phyloP scores from a whole-genome alignment of 2,797 vertebrate genomes.

The Salarias fasciatus region DNA sequence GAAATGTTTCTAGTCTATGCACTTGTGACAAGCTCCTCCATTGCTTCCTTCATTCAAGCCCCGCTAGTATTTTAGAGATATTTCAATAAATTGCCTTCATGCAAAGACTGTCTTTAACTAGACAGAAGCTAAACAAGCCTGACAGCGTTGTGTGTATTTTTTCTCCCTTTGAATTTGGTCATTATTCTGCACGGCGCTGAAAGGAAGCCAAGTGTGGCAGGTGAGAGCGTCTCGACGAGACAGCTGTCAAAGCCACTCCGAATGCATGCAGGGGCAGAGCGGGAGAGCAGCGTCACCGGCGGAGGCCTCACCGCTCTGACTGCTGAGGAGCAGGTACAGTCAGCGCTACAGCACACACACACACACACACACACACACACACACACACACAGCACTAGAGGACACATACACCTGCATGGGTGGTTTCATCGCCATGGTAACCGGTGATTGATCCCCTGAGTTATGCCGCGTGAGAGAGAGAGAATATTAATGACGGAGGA shows the following conservation, averaged over 20 bases:
- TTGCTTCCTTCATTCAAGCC: constrained; percentile 10
- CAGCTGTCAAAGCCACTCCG: constrained; percentile 70
- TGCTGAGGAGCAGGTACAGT: constrained; percentile 57
- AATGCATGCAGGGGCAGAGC: constrained; percentile 28
- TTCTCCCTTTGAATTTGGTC: constrained; percentile 42
- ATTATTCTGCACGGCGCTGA: constrained; percentile 64
- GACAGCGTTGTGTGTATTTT: constrained; percentile 33
- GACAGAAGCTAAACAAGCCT: constrained; percentile 52
- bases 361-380: constrained; percentile 2
- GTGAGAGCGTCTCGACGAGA: constrained; percentile 67
- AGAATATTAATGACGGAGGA: constrained; percentile 68
- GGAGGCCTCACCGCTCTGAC: constrained; percentile 46
- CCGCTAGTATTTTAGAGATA: constrained; percentile 26
- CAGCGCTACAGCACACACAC: constrained; percentile 12
- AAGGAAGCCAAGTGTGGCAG: constrained; percentile 68
- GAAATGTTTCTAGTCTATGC: no score
- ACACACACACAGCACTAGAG: neutral
- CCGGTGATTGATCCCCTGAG: constrained; percentile 78
- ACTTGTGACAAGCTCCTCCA: constrained; percentile 16
- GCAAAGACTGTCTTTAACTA: constrained; percentile 35
- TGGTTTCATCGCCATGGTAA: constrained; percentile 77
- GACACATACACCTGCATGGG: constrained; percentile 61
- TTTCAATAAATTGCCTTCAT: constrained; percentile 47
- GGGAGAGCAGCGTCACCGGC: constrained; percentile 40
- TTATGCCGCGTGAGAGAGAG: constrained; percentile 57